Evolutionary conservation across 2,113 vertebrate species (phyloP), one percentile per base, ranked within the genome.

Genomic region (Furnarius figulus): DNA sequence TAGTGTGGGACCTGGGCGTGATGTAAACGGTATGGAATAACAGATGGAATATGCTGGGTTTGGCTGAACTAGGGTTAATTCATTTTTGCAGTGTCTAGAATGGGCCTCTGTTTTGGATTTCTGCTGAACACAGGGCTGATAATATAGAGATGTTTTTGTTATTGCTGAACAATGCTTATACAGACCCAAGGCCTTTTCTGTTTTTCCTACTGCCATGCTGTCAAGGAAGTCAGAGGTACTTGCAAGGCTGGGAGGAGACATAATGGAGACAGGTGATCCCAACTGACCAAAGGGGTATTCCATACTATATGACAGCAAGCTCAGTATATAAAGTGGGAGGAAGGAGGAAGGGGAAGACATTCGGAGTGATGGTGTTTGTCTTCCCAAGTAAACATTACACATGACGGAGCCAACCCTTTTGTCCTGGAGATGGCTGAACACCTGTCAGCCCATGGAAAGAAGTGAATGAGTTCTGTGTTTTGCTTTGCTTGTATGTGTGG

Each of bases 181-280:
- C 19, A 66, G 28, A 56, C 23, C 28, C 23, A 33, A 39, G 6
- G 59, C 30, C 22, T 39, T 39, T 65, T 14, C 18, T 39, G 15
- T 20, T 66, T 75, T 40, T 6, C 0, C 2, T 40, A 9, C 40
- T 56, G 23, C 39, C 49, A 14, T 2, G 1, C 10, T 55, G 40
- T 9, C 0, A 0, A 28, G 24, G 18, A 12, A 12, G 14, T 12
- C 23, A 23, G 9, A 28, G 15, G 12, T 56, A 12, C 11, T 2
- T 8, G 22, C 13, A 40, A 74, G 5, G 3, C 0, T n/a, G n/a
- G 70, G 28, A 47, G 28, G 35, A 65, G 23, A 23, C 23, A 46
- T 7, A 53, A 11, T 4, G 5, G 6, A 28, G 27, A 39, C 1
- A 2, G 40, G 24, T 56, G 49, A 18, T 23, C 40, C 33, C 63